Evolutionary conservation across 2,888 invertebrate species (phyloP), one percentile per base, ranked within the genome.

Genomic region (Diploptera punctata): DNA sequence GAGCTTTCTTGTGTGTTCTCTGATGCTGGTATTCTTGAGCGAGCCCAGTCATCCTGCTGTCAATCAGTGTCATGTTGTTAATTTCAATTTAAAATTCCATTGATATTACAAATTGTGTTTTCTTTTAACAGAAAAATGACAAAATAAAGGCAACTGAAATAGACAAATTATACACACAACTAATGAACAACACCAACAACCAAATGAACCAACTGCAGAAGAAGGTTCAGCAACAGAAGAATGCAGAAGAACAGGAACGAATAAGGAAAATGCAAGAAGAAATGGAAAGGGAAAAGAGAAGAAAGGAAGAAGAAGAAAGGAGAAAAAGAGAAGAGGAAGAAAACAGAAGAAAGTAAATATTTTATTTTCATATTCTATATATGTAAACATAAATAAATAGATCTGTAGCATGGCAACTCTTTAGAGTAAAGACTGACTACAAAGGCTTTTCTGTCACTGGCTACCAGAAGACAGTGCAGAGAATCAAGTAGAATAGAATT

Each of bases 171-270:
- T 91, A 92, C 82, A 87, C 88, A 33, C 88, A 87, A 72, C 82
- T 95, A 60, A 88, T 92, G 75, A 89, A 87, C 74, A 90, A 91
- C 73, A 86, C 93, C 68, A 92, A 95, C 81, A 83, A 85, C 29
- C 89, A 91, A 79, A 90, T 92, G 87, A 84, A 85, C 0, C 82
- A 86, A 1, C 82, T 96, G 74, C 91, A 92, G 79, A 90, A 90
- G 77, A 88, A 90, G 79, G 87, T 95, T 80, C 87, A 89, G 81
- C 87, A 90, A 75, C 92, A 94, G 83, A 91, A 91, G 81, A 89
- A 87, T 77, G 91, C 90, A 13, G 97, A 97, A 78, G 97, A 98
- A 81, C 93, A 95, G 80, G 96, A 95, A 78, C 86, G 94, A 68
- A 83, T 97, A 71, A 88, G 89, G 19, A 93, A 92, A 81, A 90